phyloP scores from a whole-genome alignment of 2,113 vertebrate genomes.

The Labrus mixtus region DNA sequence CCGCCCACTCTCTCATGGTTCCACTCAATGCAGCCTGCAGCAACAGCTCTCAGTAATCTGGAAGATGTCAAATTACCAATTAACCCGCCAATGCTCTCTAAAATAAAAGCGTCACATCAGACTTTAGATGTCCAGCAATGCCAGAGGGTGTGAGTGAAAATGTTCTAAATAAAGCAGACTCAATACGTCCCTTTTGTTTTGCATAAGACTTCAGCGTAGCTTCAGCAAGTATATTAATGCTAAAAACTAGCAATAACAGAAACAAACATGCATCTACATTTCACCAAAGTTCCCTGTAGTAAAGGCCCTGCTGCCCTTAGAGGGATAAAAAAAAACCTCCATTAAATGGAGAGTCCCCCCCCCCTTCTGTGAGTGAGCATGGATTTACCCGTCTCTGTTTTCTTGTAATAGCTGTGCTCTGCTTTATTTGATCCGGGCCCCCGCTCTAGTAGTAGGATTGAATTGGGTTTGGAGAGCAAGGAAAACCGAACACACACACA shows the following conservation, averaged over 20 bases:
- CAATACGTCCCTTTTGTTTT: constrained; percentile 4
- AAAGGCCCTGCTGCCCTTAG: background rate
- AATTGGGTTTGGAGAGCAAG: constrained; percentile 58
- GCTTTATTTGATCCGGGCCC: constrained; percentile 70
- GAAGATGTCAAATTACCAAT: constrained; percentile 65
- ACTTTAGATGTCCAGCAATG: constrained; percentile 19
- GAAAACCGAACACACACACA: constrained; percentile 30
- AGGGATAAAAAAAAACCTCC: constrained; percentile 6
- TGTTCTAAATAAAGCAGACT: constrained; percentile 10
- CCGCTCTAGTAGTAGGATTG: constrained; percentile 53
- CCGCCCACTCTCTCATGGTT: constrained; percentile 28
- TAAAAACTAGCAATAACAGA: background rate
- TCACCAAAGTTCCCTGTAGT: background rate
- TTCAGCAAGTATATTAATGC: background rate
- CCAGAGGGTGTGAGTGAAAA: background rate
- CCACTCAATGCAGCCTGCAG: constrained; percentile 47
- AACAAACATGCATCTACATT: background rate
- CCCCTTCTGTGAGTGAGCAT: constrained; percentile 8
- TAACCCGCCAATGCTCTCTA: constrained; percentile 48
- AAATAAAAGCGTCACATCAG: constrained; percentile 23
- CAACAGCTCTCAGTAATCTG: constrained; percentile 39
- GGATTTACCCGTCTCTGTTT: constrained; percentile 66
- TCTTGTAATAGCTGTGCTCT: constrained; percentile 59
- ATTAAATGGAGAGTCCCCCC: constrained; percentile 24
- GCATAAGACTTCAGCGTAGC: background rate